A percentile compares a stretch with the other conserved stretches of the same genome.
Conservation (phyloP, 2,888 invertebrate genomes). For the Diogma glabrata region DNA sequence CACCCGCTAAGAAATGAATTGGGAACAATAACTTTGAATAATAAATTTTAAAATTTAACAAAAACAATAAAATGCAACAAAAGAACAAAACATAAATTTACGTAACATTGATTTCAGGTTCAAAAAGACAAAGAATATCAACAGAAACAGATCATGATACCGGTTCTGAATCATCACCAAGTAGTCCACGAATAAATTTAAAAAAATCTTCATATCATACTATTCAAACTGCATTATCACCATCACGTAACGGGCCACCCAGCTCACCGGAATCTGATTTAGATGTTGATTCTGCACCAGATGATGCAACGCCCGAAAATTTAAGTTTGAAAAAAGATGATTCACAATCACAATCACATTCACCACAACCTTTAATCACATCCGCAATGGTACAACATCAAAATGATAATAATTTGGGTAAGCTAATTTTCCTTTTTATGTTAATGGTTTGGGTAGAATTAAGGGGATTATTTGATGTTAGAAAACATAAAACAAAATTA, state of each 20-base stretch:
- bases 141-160: conserved; percentile 38
- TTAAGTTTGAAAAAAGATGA: conserved; percentile 60
- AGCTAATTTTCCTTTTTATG: too few species aligned
- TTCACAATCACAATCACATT: conserved; percentile 36
- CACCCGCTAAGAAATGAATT: neutral
- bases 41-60: neutral
- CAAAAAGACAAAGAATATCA: conserved; percentile 34
- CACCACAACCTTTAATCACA: conserved; percentile 25
- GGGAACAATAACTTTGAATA: neutral
- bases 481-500: neutral
- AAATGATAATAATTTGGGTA: conserved; percentile 2
- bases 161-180: conserved; percentile 35
- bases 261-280: conserved; percentile 37
- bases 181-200: conserved; percentile 32
- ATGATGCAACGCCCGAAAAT: conserved; percentile 62
- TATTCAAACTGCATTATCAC: conserved; percentile 32
- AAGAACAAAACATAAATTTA: neutral
- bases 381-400: conserved; percentile 21
- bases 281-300: conserved; percentile 38
- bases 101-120: conserved; percentile 25
- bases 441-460: too few species aligned
- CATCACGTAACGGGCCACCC: conserved; percentile 35
- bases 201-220: conserved; percentile 23
- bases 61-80: neutral
- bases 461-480: neutral